Evolutionary conservation across 2,797 vertebrate genomes (phyloP).

Genomic region (Gambelia wislizenii): DNA sequence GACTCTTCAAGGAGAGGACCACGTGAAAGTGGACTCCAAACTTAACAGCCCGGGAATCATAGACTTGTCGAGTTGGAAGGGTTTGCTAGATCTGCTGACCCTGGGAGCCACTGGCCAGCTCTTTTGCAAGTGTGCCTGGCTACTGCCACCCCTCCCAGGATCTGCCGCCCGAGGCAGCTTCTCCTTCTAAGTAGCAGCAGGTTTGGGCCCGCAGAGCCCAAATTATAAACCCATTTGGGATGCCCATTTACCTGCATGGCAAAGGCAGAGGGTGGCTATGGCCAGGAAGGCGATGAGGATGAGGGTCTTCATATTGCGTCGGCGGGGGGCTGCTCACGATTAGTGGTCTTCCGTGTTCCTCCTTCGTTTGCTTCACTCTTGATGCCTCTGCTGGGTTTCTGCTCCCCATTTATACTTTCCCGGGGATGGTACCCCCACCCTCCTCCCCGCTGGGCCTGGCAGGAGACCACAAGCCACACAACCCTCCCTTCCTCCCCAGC

Average conservation of each 20-base stretch:
- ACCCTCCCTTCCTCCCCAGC: not conserved
- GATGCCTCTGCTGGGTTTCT: not conserved
- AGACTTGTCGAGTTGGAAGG: too few species aligned
- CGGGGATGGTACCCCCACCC: too few species aligned
- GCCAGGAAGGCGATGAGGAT: not conserved
- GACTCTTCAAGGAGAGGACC: not conserved
- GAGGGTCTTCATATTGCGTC: not conserved
- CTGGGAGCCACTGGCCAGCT: too few species aligned
- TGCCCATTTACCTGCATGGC: not conserved
- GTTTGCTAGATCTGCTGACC: too few species aligned
- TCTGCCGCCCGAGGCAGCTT: not conserved
- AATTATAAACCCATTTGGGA: not conserved
- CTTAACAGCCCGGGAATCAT: too few species aligned
- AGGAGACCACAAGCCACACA: not conserved
- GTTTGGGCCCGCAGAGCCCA: not conserved
- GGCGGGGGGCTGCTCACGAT: not conserved
- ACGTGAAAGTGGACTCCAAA: too few species aligned
- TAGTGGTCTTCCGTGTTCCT: not conserved
- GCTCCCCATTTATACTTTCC: not conserved
- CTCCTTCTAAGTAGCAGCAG: not conserved
- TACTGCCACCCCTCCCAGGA: too few species aligned
- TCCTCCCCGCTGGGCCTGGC: not conserved
- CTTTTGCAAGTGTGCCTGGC: too few species aligned
- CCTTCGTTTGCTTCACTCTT: not conserved
- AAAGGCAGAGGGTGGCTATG: not conserved